Evolutionary conservation across 2,888 invertebrate species (phyloP).

Genomic region (Dryobotodes eremita): DNA sequence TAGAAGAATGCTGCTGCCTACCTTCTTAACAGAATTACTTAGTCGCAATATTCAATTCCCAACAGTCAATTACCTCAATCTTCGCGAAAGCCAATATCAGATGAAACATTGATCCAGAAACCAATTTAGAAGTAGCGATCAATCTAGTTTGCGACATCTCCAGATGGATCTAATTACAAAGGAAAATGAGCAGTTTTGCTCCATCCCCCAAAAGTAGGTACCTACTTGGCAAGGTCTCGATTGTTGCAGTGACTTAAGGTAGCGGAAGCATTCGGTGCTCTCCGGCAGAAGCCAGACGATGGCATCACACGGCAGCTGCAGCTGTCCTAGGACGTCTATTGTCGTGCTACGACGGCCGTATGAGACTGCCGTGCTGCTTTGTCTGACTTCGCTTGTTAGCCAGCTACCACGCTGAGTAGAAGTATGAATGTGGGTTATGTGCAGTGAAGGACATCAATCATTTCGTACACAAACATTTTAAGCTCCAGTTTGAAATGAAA

Average conservation of each 20-base stretch:
- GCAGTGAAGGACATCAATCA: constrained; percentile 23
- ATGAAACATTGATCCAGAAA: constrained; percentile 28
- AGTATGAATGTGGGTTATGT: constrained; percentile 51
- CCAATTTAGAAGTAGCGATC: constrained; percentile 45
- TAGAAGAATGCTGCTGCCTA: constrained; percentile 50
- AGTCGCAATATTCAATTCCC: constrained; percentile 45
- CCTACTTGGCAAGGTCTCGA: constrained; percentile 44
- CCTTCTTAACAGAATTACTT: constrained; percentile 11
- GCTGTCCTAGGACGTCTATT: constrained; percentile 45
- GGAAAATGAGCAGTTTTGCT: constrained; percentile 50
- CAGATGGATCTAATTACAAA: constrained; percentile 30
- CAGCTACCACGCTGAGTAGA: constrained; percentile 51
- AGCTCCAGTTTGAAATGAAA: neutral
- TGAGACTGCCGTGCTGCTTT: constrained; percentile 43
- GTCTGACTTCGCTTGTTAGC: constrained; percentile 42
- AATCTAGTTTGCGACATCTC: constrained; percentile 43
- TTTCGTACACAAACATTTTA: constrained; percentile 3
- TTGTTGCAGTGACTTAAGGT: constrained; percentile 47
- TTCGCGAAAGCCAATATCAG: constrained; percentile 45
- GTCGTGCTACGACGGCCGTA: constrained; percentile 41
- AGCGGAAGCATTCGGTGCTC: constrained; percentile 54
- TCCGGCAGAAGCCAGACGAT: constrained; percentile 52
- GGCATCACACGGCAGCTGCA: constrained; percentile 48
- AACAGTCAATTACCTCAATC: constrained; percentile 28
- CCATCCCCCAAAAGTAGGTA: constrained; percentile 51